Conservation (phyloP, 92 coral and sea anemone species). For the Muricea muricata region DNA sequence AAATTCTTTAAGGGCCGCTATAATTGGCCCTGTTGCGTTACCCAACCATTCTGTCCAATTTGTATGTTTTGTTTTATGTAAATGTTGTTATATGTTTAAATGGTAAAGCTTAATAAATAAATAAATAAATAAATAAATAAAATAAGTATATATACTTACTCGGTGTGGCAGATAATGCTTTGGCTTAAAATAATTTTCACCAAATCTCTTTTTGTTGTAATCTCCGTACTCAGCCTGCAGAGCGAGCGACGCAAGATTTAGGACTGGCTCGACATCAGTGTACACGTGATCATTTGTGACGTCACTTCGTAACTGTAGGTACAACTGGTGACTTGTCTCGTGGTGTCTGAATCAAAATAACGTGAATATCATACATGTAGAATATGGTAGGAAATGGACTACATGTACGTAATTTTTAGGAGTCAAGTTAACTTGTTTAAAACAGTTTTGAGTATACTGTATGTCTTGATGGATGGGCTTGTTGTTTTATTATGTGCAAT, state of each 20-base stretch:
- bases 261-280: constrained; percentile 88
- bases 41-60: too few relatives aligned
- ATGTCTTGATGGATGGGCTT: too few relatives aligned
- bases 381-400: not conserved
- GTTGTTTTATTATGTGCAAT: too few relatives aligned
- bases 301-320: constrained; percentile 90
- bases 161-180: constrained; percentile 84
- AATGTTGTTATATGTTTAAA: too few relatives aligned
- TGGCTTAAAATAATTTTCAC: constrained; percentile 81
- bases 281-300: constrained; percentile 77
- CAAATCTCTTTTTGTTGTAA: constrained; percentile 66
- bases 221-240: constrained; percentile 95
- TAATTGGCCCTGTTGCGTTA: too few relatives aligned
- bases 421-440: too few relatives aligned
- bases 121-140: too few relatives aligned
- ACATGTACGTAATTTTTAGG: too few relatives aligned
- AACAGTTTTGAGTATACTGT: too few relatives aligned
- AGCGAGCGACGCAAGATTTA: constrained; percentile 87
- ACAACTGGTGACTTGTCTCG: constrained; percentile 89
- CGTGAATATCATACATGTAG: not conserved
- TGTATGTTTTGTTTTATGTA: too few relatives aligned
- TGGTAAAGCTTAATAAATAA: too few relatives aligned
- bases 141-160: constrained; percentile 64
- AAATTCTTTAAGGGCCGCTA: too few relatives aligned
- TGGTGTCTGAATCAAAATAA: constrained; percentile 64